Evolutionary conservation across 2,797 vertebrate genomes (phyloP).

Genomic region (Crypturellus tataupa): DNA sequence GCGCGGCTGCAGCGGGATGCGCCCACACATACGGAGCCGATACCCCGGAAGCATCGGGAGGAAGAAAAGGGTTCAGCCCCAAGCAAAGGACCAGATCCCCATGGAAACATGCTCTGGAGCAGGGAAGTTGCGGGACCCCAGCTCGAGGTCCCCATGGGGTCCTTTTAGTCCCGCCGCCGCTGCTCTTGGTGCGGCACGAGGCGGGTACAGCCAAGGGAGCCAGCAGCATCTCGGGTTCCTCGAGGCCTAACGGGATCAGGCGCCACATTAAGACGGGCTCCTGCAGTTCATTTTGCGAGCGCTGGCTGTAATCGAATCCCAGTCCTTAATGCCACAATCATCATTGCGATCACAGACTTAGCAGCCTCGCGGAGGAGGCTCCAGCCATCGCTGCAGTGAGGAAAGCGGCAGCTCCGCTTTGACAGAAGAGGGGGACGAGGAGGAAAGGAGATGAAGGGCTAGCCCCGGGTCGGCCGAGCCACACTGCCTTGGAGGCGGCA

Average conservation of each 20-base stretch:
- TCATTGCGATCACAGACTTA: not conserved
- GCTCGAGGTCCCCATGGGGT: rapidly evolving
- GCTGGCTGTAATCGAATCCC: slow-evolving; percentile 15
- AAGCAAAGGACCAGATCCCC: not conserved
- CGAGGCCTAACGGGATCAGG: not conserved
- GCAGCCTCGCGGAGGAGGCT: not conserved
- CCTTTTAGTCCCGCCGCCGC: not conserved
- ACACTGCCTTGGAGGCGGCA: no score
- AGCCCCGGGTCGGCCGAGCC: not conserved
- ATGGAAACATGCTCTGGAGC: not conserved
- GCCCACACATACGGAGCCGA: no score
- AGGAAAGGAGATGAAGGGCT: not conserved
- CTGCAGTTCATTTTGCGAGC: not conserved
- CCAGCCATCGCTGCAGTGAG: not conserved
- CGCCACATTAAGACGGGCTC: not conserved
- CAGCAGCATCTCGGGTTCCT: not conserved
- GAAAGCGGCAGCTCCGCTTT: not conserved
- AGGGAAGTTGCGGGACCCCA: no score
- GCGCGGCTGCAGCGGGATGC: not conserved
- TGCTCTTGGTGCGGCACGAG: rapidly evolving
- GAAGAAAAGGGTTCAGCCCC: no score
- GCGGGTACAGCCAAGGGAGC: not conserved
- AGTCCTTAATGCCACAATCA: not conserved
- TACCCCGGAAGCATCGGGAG: no score
- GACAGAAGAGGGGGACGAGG: not conserved